These are phyloP conservation scores for Leuctra nigra DNA, from an alignment of 2,888 invertebrate genomes.

Conservation along the genomic window DNA sequence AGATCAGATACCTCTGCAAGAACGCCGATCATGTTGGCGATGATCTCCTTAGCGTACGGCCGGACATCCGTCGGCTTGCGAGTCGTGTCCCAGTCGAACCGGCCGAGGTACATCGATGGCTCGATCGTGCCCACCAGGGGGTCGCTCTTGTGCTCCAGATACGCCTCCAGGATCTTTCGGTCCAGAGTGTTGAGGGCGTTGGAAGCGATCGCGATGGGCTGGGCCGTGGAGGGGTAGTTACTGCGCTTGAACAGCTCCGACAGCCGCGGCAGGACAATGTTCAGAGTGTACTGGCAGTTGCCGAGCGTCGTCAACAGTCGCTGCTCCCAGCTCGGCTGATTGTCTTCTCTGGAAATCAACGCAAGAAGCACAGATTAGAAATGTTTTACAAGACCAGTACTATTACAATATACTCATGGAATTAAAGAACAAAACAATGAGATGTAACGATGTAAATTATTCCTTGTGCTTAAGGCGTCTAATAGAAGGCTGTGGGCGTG, in stretches of 20 bases:
- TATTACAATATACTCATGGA: too few species aligned
- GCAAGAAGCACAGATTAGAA: too few species aligned
- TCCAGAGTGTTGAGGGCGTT: conserved; percentile 37
- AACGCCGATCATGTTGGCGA: conserved; percentile 73
- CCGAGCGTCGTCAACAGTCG: conserved; percentile 78
- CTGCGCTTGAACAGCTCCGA: conserved; percentile 57
- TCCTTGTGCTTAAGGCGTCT: too few species aligned
- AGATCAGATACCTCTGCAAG: too few species aligned
- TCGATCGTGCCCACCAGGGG: conserved; percentile 94
- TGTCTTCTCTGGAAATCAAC: conserved; percentile 1
- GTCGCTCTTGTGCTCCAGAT: conserved; percentile 86
- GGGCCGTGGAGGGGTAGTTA: conserved; percentile 67
- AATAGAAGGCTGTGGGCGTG: too few species aligned
- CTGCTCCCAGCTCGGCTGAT: conserved; percentile 62
- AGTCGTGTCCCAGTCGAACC: conserved; percentile 78
- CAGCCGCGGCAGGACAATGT: conserved; percentile 64
- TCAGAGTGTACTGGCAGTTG: conserved; percentile 80
- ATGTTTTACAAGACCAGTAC: too few species aligned
- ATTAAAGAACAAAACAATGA: conserved; percentile 34
- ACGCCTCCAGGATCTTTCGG: conserved; percentile 59
- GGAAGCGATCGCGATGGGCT: conserved; percentile 55
- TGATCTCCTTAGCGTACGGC: conserved; percentile 84
- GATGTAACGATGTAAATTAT: background rate
- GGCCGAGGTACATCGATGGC: conserved; percentile 89
- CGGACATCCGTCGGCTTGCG: conserved; percentile 68